These are phyloP conservation scores for Triplophysa siluroides DNA, from an alignment of 2,113 vertebrate species.

Conservation along the genomic window DNA sequence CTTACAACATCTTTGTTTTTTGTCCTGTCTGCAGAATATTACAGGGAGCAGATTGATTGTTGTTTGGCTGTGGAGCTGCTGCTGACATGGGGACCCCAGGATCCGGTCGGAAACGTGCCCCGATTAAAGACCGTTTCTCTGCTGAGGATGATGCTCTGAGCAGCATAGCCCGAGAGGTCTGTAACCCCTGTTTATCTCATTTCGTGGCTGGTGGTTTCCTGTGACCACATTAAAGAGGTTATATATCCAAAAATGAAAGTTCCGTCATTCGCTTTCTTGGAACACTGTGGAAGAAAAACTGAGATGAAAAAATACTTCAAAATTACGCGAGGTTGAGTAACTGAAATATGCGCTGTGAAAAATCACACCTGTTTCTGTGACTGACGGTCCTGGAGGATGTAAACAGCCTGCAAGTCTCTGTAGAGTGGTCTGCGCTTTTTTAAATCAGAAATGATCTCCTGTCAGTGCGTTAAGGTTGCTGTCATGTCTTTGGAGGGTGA, in stretches of 20 bases:
- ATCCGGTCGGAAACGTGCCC: conserved; percentile 93
- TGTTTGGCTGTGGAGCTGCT: conserved; percentile 43
- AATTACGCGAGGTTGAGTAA: too few species aligned
- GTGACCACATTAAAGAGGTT: background rate
- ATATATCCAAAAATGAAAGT: too few species aligned
- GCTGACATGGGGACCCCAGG: conserved; percentile 93
- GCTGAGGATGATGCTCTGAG: conserved; percentile 96
- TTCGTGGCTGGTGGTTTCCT: conserved; percentile 15
- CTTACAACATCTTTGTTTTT: background rate
- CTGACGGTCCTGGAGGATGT: background rate
- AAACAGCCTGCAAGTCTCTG: background rate
- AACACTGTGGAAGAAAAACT: too few species aligned
- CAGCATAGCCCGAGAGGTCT: conserved; percentile 94
- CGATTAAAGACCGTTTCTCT: conserved; percentile 94
- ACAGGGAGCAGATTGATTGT: background rate
- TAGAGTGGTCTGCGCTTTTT: background rate
- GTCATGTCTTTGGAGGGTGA: conserved; percentile 5
- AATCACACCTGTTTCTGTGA: background rate
- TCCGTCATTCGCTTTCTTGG: too few species aligned
- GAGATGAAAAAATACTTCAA: too few species aligned
- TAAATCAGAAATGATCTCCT: conserved; percentile 4
- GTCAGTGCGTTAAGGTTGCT: background rate
- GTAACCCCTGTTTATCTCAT: background rate
- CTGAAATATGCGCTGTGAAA: too few species aligned
- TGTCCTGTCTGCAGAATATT: conserved; percentile 32